Evolutionary conservation across 2,113 vertebrate species (phyloP), one percentile per base, ranked within the genome.

Genomic region (Crotophaga sulcirostris): DNA sequence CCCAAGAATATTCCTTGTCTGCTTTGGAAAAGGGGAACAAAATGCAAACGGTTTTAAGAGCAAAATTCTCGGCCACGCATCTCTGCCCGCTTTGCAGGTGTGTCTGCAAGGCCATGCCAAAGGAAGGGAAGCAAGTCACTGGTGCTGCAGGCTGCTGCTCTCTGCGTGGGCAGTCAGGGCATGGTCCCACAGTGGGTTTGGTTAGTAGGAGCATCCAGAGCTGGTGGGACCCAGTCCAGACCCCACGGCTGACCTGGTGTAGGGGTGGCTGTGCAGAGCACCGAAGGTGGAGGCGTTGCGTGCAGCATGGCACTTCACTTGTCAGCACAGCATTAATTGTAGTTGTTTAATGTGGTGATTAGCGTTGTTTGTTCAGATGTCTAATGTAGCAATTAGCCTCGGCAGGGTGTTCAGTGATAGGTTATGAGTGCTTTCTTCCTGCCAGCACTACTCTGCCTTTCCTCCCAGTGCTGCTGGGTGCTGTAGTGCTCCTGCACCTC

Each of bases 281-380:
- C 42, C 1, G 26, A 42, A 42, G 66, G 16, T 36, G 51, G 54
- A 60, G 81, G 40, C 6, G 1, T 49, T 34, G 38, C 3, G 2
- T 58, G 64, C 40, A 56, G 63, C 1, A 0, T 85, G 84, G 66
- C 58, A 17, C 60, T 91, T 45, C 12, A 31, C 74, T 85, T 31
- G 2, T 87, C 81, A 83, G 78, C 17, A 0, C 73, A 19, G 81
- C 81, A 83, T 91, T 91, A 82, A 82, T 87, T 87, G 74, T 51
- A 36, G 55, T 70, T 95, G 84, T 94, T 88, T 93, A 85, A 69
- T 90, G 72, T 55, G 55, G 82, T 95, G 95, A 91, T 95, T 78
- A 90, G 62, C 47, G 47, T 49, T 95, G 91, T 95, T 96, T 93
- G 84, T 93, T 96, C 87, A 67, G 87, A 77, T 95, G 75, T 80